Percentiles rank a stretch among this genome's conserved stretches.
These are phyloP conservation scores for Microplitis deprimator DNA, from an alignment of 2,888 invertebrate genomes.

Conservation along the genomic window DNA sequence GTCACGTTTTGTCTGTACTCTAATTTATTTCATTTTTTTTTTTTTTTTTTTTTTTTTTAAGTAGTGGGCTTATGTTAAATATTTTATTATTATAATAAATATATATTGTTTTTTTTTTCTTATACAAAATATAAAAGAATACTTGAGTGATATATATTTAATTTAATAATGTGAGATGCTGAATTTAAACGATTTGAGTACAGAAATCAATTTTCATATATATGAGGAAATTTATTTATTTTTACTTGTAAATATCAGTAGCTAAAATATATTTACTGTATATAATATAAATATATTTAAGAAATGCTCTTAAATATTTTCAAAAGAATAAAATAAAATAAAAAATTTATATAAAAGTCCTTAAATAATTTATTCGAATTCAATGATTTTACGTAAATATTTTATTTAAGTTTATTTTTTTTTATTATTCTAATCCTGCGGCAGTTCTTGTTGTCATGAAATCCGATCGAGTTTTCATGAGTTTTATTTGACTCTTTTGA, in stretches of 20 bases:
- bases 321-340: neutral
- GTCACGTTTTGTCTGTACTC: slow-evolving; percentile 9
- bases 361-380: neutral
- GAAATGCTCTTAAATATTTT: slow-evolving; percentile 15
- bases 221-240: neutral
- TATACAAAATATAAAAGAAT: neutral
- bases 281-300: neutral
- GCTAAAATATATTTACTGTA: neutral
- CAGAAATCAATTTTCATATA: neutral
- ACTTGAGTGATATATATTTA: neutral
- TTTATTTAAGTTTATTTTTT: neutral
- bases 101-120: no score
- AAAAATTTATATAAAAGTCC: neutral
- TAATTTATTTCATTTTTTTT: neutral
- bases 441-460: neutral
- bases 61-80: neutral
- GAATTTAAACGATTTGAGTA: slow-evolving; percentile 1
- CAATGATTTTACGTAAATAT: neutral
- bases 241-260: slow-evolving; percentile 1
- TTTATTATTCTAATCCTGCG: neutral
- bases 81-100: no score
- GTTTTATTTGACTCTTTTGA: neutral
- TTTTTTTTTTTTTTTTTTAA: neutral
- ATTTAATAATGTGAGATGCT: neutral
- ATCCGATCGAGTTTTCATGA: neutral